Evolutionary conservation across 2,113 vertebrate species (phyloP), one percentile per base, ranked within the genome.

Genomic region (Myotis brandtii): DNA sequence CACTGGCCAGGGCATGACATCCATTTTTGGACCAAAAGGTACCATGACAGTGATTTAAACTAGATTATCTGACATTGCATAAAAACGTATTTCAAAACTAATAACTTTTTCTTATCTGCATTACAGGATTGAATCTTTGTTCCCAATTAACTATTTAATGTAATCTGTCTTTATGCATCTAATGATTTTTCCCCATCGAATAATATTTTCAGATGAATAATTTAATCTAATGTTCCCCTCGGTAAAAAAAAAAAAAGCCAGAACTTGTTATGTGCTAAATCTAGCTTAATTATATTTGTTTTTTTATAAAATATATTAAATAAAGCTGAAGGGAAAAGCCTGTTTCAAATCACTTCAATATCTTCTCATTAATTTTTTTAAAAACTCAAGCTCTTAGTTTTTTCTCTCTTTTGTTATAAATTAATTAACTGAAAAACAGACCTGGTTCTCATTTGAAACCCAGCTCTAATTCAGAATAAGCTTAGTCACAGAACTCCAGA

Each of bases 391-490:
- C 23, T 94, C 52, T 93, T 95, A 73, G 16, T 67, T 94, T 91
- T 89, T 59, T 89, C 86, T 86, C 23, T 80, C 84, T 92, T 64
- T 72, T 79, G 77, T 73, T 93, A 86, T 86, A 69, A 91, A 84
- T 95, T 94, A 94, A 90, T 92, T 88, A 89, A 94, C 34, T 92
- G 48, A 93, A 90, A 90, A 95, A 48, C 81, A 95, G 62, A 92
- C 91, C 80, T 95, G 93, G 70, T 95, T 96, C 88, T 92, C 93
- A 97, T 94, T 91, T 62, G 30, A 40, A 81, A 96, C 56, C 88
- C 48, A 88, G 62, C 27, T 87, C 81, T 92, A 95, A 90, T 90
- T 92, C 66, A 54, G 37, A 95, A 89, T 75, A 54, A 95, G 34
- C 76, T 89, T 81, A 46, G 52, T 81, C 66, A 92, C 3, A 89